phyloP scores from a whole-genome alignment of 1,140 invertebrate species.

The Solenopsis fugax region DNA sequence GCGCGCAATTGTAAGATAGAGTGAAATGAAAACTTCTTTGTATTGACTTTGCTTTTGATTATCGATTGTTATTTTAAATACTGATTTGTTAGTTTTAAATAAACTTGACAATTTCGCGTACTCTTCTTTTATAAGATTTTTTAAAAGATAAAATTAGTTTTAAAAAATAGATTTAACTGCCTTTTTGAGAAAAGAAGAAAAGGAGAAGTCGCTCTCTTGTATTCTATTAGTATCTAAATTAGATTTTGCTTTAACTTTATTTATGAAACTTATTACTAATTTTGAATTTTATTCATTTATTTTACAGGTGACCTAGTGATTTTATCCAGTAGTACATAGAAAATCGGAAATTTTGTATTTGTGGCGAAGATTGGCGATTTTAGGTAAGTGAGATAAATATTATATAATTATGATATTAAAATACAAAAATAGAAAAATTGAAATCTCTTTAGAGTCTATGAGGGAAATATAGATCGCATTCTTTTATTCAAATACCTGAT shows the following conservation, averaged over 20 bases:
- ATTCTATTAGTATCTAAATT: slow-evolving; percentile 8
- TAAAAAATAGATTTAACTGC: background rate
- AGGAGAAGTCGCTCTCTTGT: background rate
- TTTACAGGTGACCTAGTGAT: slow-evolving; percentile 2
- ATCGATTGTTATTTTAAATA: background rate
- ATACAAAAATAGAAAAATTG: background rate
- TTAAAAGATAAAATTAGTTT: background rate
- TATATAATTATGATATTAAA: background rate
- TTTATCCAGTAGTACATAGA: background rate
- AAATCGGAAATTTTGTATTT: background rate
- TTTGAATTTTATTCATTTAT: background rate
- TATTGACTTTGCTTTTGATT: background rate
- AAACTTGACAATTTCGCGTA: background rate
- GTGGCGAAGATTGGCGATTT: background rate
- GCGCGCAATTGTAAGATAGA: background rate
- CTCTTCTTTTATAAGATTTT: background rate
- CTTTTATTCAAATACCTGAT: background rate
- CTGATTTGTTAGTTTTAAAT: background rate
- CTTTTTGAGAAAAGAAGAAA: background rate
- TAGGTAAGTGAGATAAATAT: background rate
- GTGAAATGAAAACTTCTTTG: background rate
- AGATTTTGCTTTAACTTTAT: background rate
- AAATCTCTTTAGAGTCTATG: background rate
- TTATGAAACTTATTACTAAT: slow-evolving; percentile 8
- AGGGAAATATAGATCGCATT: background rate